Base-by-base conservation (phyloP, 2,113 vertebrate genomes). In the Corvus moneduloides region DNA sequence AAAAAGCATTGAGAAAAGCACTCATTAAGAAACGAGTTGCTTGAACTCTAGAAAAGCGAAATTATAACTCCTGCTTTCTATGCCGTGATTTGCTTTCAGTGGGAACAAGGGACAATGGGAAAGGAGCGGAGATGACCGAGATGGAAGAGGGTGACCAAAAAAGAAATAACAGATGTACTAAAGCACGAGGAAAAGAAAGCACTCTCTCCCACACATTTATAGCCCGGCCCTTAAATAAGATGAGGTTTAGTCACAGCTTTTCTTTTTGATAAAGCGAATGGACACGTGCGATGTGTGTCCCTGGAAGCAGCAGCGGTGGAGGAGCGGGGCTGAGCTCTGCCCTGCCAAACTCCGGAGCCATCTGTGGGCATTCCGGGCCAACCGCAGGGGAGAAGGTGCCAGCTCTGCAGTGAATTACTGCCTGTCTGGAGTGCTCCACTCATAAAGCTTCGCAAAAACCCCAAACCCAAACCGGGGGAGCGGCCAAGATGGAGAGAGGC, bases 211-310 rank as follows among this genome's bases (percentile, higher is more conserved):
- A 13, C 8, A 18, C 10, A 16, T 55, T 44, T 64, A 22, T 6
- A 83, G n/a, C 24, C 58, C 8, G 9, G 24, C 17, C 39, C 33
- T 54, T 46, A 67, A 75, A n/a, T 27, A 46, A 87, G 61, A 79
- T 6, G 30, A 30, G 20, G 32, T 62, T 27, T 16, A n/a, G 14
- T 46, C 41, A 41, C 26, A 49, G 22, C 32, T 74, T 63, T 48
- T 43, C 9, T 11, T 27, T 59, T 33, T 28, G 33, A 16, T 13
- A 26, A 17, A 24, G 33, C 24, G 5, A 37, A 27, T 3, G 7
- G 63, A 18, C 26, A 6, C n/a, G 2, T 1, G 20, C 56, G 75
- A 41, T 1, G 3, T 2, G 6, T 11, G 72, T 72, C 24, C 15
- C 80, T 52, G 78, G 84, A 26, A 35, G 55, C n/a, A 18, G 67